phyloP scores from a whole-genome alignment of 1,140 invertebrate genomes.

The Caenorhabditis inopinata region DNA sequence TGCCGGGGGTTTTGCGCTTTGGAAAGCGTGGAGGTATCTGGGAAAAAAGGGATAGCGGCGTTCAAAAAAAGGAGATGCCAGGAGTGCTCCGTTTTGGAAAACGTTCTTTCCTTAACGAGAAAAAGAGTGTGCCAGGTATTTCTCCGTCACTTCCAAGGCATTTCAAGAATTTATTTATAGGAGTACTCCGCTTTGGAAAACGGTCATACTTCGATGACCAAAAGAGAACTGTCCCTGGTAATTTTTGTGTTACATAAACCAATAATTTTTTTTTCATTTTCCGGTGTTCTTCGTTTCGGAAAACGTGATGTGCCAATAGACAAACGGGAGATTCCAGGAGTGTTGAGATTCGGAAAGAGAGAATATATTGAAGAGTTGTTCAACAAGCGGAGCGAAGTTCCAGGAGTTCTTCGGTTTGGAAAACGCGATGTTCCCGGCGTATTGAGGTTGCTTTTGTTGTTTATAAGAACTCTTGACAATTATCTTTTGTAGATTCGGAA shows the following conservation, averaged over 20 bases:
- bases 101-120: slow-evolving; percentile 45
- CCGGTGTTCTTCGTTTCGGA: slow-evolving; percentile 51
- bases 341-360: slow-evolving; percentile 46
- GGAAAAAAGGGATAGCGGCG: neutral
- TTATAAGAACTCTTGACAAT: no score
- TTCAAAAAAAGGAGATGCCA: slow-evolving; percentile 54
- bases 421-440: slow-evolving; percentile 52
- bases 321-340: slow-evolving; percentile 46
- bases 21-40: slow-evolving; percentile 34
- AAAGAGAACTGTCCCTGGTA: slow-evolving; percentile 13
- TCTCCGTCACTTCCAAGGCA: neutral
- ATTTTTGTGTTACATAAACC: neutral
- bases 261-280: neutral
- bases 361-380: slow-evolving; percentile 39
- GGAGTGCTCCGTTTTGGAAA: slow-evolving; percentile 52
- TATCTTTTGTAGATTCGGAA: slow-evolving; percentile 48
- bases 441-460: no score
- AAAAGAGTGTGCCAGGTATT: slow-evolving; percentile 48
- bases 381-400: slow-evolving; percentile 47
- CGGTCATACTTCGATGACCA: slow-evolving; percentile 7
- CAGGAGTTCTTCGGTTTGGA: slow-evolving; percentile 51
- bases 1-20: slow-evolving; percentile 44
- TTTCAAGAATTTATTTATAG: slow-evolving; percentile 3
- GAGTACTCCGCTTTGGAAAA: slow-evolving; percentile 49
- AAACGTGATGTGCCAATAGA: slow-evolving; percentile 46